Evolutionary conservation across 2,888 invertebrate genomes (phyloP), one percentile per base, ranked within the genome.

Genomic region (Epinotia bilunana): DNA sequence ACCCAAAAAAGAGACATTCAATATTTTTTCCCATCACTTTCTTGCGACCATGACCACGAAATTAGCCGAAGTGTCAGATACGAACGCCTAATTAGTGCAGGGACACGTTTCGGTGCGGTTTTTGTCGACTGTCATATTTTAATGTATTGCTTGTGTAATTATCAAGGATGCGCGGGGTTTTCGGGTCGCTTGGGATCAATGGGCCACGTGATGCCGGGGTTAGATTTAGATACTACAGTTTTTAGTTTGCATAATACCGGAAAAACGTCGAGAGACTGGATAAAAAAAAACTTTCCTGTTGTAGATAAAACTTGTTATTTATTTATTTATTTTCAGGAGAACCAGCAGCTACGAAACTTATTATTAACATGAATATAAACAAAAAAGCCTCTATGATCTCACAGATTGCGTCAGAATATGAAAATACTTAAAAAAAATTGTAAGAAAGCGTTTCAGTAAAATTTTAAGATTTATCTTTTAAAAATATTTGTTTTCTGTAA

Each of bases 61-160:
- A 87, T 85, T 88, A 83, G 85, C 83, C 81, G 78, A 85, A 84
- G 90, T 88, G 90, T 90, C 89, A 91, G 88, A 82, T 84, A 83
- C 84, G 80, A 83, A 86, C 84, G 88, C 85, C 82, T 88, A 88
- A 91, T 91, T 92, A 90, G 89, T 85, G 78, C 75, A 77, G 79
- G 79, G 85, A 87, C 89, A 89, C 89, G 87, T 91, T 91, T 84
- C 75, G 58, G 82, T 89, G 72, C 80, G 77, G 77, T 83, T 86
- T 88, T 86, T 88, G 83, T 78, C 73, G 55, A 61, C 82, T 83
- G 87, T 85, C 89, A 88, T 84, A 83, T 79, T 85, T 77, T 83
- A 84, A 88, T 90, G 86, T 87, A 89, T 88, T 80, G 79, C 81
- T 55, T 72, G 46, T 62, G 71, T 82, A 82, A 83, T 84, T 82